A percentile compares a stretch with the other conserved stretches of the same genome.
Conservation (phyloP, 1,140 invertebrate species). For the Micrasema longulum region DNA sequence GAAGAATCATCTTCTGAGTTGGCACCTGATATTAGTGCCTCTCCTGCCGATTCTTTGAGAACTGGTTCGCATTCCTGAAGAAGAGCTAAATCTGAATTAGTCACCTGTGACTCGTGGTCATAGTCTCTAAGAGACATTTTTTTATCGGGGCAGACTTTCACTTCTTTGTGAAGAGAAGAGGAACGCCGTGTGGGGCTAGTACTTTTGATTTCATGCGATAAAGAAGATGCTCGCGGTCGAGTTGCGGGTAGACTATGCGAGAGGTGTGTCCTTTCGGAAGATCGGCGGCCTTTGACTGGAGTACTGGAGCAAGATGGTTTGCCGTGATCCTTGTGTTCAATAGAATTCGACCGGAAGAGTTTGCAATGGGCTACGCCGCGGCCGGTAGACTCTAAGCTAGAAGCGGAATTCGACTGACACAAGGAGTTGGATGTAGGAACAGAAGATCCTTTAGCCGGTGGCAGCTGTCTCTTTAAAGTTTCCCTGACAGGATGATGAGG, state of each 20-base stretch:
- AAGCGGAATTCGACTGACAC: conserved; percentile 70
- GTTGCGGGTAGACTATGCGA: conserved; percentile 7
- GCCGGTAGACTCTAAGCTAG: conserved; percentile 51
- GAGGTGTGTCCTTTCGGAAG: background rate
- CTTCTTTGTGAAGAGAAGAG: conserved; percentile 22
- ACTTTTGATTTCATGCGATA: conserved; percentile 24
- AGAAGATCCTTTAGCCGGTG: conserved; percentile 56
- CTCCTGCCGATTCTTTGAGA: conserved; percentile 74
- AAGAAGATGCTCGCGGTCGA: conserved; percentile 36
- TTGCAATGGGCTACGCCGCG: conserved; percentile 43
- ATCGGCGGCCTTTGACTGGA: conserved; percentile 40
- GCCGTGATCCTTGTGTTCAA: conserved; percentile 43
- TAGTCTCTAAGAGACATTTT: conserved; percentile 16
- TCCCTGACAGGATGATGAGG: conserved; percentile 58
- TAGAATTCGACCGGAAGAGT: conserved; percentile 48
- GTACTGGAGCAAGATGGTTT: conserved; percentile 36
- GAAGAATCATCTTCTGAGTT: conserved; percentile 70
- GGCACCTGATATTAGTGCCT: conserved; percentile 70
- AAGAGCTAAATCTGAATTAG: conserved; percentile 46
- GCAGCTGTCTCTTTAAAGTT: conserved; percentile 44
- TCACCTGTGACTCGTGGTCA: conserved; percentile 32
- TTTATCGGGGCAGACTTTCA: conserved; percentile 20
- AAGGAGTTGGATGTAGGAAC: conserved; percentile 65
- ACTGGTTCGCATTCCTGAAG: conserved; percentile 65
- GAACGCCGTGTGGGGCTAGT: background rate